Evolutionary conservation across 2,797 vertebrate genomes (phyloP).

Genomic region (Pangasius larnaudii): DNA sequence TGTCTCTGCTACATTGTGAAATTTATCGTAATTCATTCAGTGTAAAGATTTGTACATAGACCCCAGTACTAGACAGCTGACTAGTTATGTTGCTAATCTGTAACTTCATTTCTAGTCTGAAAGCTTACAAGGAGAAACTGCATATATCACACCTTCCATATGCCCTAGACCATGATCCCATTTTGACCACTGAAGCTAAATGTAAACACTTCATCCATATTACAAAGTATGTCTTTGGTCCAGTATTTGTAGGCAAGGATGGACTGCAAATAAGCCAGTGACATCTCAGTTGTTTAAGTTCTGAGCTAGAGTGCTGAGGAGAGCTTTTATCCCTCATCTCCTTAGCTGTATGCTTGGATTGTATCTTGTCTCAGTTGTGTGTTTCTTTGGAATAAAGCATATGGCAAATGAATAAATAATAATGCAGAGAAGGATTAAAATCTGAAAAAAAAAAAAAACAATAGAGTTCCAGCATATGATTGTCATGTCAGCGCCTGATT

Average conservation of each 20-base stretch:
- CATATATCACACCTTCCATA: not conserved
- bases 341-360: not conserved
- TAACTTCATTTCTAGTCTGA: not conserved
- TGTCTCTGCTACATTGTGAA: not conserved
- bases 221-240: not conserved
- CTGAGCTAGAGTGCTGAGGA: not conserved
- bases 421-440: not conserved
- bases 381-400: not conserved
- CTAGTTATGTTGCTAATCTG: not conserved
- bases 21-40: too few relatives aligned
- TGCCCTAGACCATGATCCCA: not conserved
- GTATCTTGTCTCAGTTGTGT: not conserved
- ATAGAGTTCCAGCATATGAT: too few relatives aligned
- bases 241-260: not conserved
- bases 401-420: not conserved
- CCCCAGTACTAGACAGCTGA: not conserved
- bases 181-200: not conserved
- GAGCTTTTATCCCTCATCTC: not conserved
- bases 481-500: not conserved
- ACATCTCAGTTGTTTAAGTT: not conserved
- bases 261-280: not conserved
- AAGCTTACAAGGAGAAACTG: not conserved
- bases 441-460: not conserved
- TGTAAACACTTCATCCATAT: not conserved
- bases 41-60: not conserved